Evolutionary conservation across 2,797 vertebrate genomes (phyloP).

Genomic region (Ammospiza maritima): DNA sequence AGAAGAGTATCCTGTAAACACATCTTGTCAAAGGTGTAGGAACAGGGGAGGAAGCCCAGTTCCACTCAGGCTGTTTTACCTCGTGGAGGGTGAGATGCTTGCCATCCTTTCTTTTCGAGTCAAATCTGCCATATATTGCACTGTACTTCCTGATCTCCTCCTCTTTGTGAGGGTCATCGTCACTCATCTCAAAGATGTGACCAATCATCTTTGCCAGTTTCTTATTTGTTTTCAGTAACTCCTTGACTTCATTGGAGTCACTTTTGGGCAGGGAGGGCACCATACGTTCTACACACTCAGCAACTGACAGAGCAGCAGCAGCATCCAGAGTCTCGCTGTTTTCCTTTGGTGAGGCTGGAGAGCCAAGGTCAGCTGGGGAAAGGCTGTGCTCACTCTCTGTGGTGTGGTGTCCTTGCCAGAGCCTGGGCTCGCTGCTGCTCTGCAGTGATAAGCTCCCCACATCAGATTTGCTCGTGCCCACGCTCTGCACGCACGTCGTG

Average conservation of each 20-base stretch:
- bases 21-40: background rate
- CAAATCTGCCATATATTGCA: slow-evolving; percentile 97
- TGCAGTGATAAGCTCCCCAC: slow-evolving; percentile 75
- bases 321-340: slow-evolving; percentile 89
- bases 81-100: slow-evolving; percentile 97
- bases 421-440: slow-evolving; percentile 78
- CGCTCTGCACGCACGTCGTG: slow-evolving; percentile 82
- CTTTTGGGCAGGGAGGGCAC: slow-evolving; percentile 85
- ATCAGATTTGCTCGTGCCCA: slow-evolving; percentile 84
- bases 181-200: slow-evolving; percentile 95
- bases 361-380: slow-evolving; percentile 92
- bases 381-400: slow-evolving; percentile 94
- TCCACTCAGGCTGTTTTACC: slow-evolving; percentile 74
- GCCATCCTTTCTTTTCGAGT: slow-evolving; percentile 96
- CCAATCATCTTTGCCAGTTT: slow-evolving; percentile 97
- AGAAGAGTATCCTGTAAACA: background rate
- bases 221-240: slow-evolving; percentile 94
- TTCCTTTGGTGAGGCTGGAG: slow-evolving; percentile 93
- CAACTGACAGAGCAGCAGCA: slow-evolving; percentile 89
- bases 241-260: slow-evolving; percentile 88
- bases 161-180: slow-evolving; percentile 90
- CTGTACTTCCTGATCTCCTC: slow-evolving; percentile 98
- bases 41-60: background rate
- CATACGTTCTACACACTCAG: slow-evolving; percentile 95
- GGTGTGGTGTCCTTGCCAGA: slow-evolving; percentile 91